A percentile compares a stretch with the other conserved stretches of the same genome.
Evolutionary conservation across 2,113 vertebrate species (phyloP).

Genomic region (Litocranius walleri): DNA sequence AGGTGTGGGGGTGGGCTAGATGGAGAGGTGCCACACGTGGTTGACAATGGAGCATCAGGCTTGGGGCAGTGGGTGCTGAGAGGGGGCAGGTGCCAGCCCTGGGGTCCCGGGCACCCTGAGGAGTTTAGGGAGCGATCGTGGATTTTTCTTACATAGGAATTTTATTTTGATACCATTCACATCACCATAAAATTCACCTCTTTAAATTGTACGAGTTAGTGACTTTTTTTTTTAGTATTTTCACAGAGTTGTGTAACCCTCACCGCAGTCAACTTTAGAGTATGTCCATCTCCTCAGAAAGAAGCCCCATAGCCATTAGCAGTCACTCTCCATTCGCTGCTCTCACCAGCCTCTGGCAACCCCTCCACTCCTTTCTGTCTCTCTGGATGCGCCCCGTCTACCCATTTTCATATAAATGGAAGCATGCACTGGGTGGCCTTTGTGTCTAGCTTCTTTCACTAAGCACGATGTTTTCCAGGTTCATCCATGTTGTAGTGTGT

Average conservation of each 20-base stretch:
- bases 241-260: neutral
- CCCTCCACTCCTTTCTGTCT: neutral
- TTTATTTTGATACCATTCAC: neutral
- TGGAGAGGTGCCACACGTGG: fast-evolving
- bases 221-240: neutral
- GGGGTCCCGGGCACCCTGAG: fast-evolving
- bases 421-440: neutral
- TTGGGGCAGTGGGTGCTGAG: neutral
- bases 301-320: neutral
- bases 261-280: neutral
- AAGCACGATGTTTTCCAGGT: neutral
- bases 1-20: neutral
- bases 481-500: fast-evolving
- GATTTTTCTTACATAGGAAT: neutral
- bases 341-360: neutral
- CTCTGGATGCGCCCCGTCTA: neutral
- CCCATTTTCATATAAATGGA: neutral
- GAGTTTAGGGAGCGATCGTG: neutral
- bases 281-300: neutral
- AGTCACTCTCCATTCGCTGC: neutral
- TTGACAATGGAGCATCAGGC: no score
- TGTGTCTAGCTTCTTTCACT: neutral
- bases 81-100: neutral
- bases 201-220: neutral
- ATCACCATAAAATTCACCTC: neutral